Percentiles rank a stretch among this genome's conserved stretches.
Evolutionary conservation across 2,113 vertebrate species (phyloP).

Genomic region (Brachionichthys hirsutus): DNA sequence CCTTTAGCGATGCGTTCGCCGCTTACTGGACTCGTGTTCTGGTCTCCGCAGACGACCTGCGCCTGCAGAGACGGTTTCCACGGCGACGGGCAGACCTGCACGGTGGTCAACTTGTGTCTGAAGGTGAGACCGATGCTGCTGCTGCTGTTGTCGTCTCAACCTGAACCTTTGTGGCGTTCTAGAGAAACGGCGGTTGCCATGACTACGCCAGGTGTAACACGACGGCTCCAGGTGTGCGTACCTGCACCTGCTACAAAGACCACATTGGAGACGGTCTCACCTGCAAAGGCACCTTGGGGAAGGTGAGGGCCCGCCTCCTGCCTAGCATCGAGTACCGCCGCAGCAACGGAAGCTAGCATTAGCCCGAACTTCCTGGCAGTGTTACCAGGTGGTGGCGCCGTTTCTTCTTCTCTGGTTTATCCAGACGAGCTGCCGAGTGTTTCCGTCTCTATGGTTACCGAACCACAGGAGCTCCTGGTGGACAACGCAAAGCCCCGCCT

Average conservation of each 20-base stretch:
- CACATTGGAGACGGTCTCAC: slow-evolving; percentile 83
- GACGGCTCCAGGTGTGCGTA: slow-evolving; percentile 74
- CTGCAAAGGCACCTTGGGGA: slow-evolving; percentile 81
- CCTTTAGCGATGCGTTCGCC: too few relatives aligned
- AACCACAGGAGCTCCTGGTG: too few relatives aligned
- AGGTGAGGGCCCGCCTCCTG: slow-evolving; percentile 70
- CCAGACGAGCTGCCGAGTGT: too few relatives aligned
- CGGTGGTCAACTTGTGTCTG: slow-evolving; percentile 78
- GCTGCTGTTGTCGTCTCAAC: background rate
- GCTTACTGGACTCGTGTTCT: too few relatives aligned
- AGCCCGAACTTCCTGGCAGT: too few relatives aligned
- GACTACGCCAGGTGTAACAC: slow-evolving; percentile 80
- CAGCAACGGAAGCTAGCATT: background rate
- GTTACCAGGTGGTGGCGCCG: too few relatives aligned
- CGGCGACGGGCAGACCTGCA: slow-evolving; percentile 83
- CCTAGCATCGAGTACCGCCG: background rate
- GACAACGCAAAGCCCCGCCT: too few relatives aligned
- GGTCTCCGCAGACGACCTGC: slow-evolving; percentile 79
- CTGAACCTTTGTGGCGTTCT: slow-evolving; percentile 5
- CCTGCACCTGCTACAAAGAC: slow-evolving; percentile 77
- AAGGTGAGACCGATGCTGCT: slow-evolving; percentile 66
- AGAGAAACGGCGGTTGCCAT: slow-evolving; percentile 91
- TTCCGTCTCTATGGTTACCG: too few relatives aligned
- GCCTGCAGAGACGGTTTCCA: slow-evolving; percentile 80
- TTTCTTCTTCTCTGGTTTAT: too few relatives aligned